Evolutionary conservation across 2,113 vertebrate species (phyloP).

Genomic region (Gadus chalcogrammus): DNA sequence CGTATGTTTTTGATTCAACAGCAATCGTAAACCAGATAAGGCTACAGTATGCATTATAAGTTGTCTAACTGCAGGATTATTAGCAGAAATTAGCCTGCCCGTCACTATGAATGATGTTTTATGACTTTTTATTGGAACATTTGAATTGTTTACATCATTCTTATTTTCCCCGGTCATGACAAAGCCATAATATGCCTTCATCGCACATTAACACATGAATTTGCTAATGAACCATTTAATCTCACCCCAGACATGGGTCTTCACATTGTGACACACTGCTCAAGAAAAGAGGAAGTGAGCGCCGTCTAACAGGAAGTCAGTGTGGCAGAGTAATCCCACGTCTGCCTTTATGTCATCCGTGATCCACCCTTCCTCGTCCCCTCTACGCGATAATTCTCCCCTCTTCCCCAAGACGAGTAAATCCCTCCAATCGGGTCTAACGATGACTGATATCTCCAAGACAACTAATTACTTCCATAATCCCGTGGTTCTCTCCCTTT

Average conservation of each 20-base stretch:
- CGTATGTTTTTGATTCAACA: no score
- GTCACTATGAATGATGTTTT: no score
- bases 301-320: not conserved
- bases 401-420: conserved; percentile 28
- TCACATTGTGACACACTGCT: not conserved
- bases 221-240: no score
- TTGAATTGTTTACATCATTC: not conserved
- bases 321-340: no score
- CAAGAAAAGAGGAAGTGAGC: not conserved
- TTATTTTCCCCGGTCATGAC: no score
- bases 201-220: not conserved
- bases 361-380: no score
- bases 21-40: not conserved
- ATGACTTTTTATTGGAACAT: not conserved
- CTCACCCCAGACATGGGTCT: not conserved
- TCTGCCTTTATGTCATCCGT: no score
- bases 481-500: conserved; percentile 38
- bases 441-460: conserved; percentile 43
- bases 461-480: conserved; percentile 61
- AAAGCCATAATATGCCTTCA: no score
- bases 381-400: not conserved
- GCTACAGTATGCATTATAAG: conserved; percentile 3
- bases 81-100: not conserved
- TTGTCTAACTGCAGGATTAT: not conserved
- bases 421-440: conserved; percentile 40